Base-by-base conservation (phyloP, 2,888 invertebrate species). In the Luperina testacea region DNA sequence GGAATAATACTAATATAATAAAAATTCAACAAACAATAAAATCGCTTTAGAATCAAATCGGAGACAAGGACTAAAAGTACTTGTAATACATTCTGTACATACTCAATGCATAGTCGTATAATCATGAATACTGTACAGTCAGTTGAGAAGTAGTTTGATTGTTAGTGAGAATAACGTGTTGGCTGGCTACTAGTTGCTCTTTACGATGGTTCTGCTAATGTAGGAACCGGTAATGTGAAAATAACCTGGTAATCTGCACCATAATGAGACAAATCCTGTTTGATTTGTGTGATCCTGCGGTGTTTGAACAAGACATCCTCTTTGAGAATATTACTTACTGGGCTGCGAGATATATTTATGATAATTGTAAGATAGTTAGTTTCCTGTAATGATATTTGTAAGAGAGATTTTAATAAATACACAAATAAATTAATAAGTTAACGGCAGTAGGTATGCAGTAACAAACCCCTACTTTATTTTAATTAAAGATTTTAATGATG, bases 221-320 rank as follows among this genome's bases (percentile, higher is more conserved):
- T 80, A 75, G 72, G 70, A 77, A 75, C 86, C 80, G 83, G 86
- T 84, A 84, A 84, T 84, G 86, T 85, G 84, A 82, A 84, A 85
- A 84, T 84, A 85, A 84, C 86, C 84, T 75, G 59, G 86, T 85
- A 85, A 85, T 80, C 77, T 77, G 38, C 77, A 82, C 83, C 74
- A 80, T 85, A 64, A 85, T 85, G 80, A 85, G 74, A 77, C 63
- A 80, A 80, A 85, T 85, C 84, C 84, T 80, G 84, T 86, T 86
- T 86, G 86, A 85, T 85, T 85, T 75, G 72, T 77, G 72, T 67
- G 72, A 80, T 85, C 74, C 69, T 86, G 80, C 67, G 51, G 53
- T 51, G 75, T 82, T 78, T 67, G 69, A 64, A 74, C 72, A 57
- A 67, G 63, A 72, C 59, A 69, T 73, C 51, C 57, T 78, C 15